Percentiles rank a stretch among this genome's conserved stretches.
These are phyloP conservation scores for Mus spretus DNA, from an alignment of 2,797 vertebrate species.

Conservation along the genomic window DNA sequence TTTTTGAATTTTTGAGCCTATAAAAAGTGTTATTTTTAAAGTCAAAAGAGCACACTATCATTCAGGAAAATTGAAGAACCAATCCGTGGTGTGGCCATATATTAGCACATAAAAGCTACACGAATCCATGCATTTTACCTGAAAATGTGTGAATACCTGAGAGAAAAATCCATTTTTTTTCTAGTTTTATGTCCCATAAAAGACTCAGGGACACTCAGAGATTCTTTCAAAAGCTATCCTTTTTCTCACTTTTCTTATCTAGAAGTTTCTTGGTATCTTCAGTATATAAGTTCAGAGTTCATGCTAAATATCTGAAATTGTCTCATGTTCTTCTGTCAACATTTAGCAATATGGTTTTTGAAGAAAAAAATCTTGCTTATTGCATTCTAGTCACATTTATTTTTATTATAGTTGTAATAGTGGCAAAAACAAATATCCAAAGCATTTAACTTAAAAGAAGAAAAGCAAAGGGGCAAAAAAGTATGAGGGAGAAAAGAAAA, in stretches of 20 bases:
- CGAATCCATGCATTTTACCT: background rate
- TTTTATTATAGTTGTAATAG: background rate
- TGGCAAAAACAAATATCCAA: background rate
- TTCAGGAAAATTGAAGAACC: background rate
- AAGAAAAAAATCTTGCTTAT: background rate
- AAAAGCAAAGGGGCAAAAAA: background rate
- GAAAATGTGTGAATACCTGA: background rate
- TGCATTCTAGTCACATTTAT: background rate
- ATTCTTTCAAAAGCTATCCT: background rate
- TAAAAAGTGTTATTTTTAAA: background rate
- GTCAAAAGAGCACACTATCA: background rate
- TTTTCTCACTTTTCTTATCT: background rate
- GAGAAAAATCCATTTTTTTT: background rate
- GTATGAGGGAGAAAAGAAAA: background rate
- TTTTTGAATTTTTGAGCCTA: slow-evolving; percentile 2
- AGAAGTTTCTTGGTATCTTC: background rate
- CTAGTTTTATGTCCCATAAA: background rate
- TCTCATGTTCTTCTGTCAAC: background rate
- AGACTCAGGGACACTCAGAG: background rate
- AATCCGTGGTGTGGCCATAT: background rate
- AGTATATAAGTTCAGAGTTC: background rate
- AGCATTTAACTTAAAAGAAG: background rate
- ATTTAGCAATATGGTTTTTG: background rate
- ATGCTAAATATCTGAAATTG: background rate
- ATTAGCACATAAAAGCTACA: background rate